Base-by-base conservation (phyloP, 2,113 vertebrate genomes). In the Calyptomena viridis region DNA sequence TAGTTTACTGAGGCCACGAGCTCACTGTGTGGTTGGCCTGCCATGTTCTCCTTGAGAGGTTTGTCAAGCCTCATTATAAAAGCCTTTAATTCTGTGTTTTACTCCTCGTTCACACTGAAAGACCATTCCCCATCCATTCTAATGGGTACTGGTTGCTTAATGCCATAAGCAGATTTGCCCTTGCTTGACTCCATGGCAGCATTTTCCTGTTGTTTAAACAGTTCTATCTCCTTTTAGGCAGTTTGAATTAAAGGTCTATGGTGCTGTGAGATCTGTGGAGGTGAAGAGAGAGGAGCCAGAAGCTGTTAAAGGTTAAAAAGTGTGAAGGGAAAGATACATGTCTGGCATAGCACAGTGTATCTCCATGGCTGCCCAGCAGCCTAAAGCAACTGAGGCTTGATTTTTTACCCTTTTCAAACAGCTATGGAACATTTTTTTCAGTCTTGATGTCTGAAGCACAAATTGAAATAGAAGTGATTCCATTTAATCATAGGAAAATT, bases 11-110 rank as follows among this genome's bases (percentile, higher is more conserved):
- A 69, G 46, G 9, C 44, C 37, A 17, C 18, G 18, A 87, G 4
- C 1, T 11, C 31, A 2, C 22, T 35, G 21, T 49, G 47, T 63
- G 9, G 1, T 21, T 0, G 0, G 33, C 25, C 42, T 80, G 16
- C 20, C 13, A 14, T 22, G 35, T 49, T 75, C 67, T 62, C 22
- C 53, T 58, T 11, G 24, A 64, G 19, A 40, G 19, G 37, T 63
- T 63, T 63, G 37, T 40, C 60, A 84, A 63, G 1, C 9, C 25
- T 66, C 33, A 3, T 10, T 37, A 25, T 39, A 49, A 39, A 78
- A 89, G 31, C 27, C 21, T 27, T 33, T 14, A 40, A 12, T 49
- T 76, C 39, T 50, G 14, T 60, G 72, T 35, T 76, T 91, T 40
- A 13, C 17, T 66, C 19, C 49, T 59, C 84, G 11, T 16, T 72